Conservation (phyloP, 2,797 vertebrate genomes). For the Schizopygopsis malacanthus region DNA sequence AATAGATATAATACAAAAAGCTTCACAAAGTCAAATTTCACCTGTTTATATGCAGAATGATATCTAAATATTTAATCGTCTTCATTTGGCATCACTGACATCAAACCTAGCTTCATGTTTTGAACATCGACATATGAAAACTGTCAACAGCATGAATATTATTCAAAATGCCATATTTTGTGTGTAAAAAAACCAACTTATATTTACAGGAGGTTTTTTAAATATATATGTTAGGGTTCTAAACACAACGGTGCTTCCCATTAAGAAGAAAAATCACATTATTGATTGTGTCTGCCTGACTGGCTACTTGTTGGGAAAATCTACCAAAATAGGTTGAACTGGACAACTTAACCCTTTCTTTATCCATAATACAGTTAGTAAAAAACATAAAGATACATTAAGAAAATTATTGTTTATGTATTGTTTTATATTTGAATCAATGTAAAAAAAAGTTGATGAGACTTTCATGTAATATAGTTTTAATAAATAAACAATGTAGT, state of each 20-base stretch:
- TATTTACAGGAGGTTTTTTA: neutral
- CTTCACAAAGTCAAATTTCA: too few species aligned
- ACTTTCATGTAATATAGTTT: neutral
- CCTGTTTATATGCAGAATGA: too few species aligned
- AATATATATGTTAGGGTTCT: too few species aligned
- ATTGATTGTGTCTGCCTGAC: neutral
- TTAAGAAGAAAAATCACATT: too few species aligned
- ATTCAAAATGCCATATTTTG: neutral
- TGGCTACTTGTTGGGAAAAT: neutral
- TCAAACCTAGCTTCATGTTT: too few species aligned
- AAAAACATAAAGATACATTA: neutral
- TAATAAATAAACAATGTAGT: conserved; percentile 11
- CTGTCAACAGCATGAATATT: neutral
- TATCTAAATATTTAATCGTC: too few species aligned
- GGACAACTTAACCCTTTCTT: neutral
- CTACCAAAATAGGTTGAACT: neutral
- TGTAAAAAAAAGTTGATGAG: neutral
- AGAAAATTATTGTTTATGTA: neutral
- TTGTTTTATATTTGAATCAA: neutral
- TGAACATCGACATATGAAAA: too few species aligned
- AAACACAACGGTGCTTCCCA: too few species aligned
- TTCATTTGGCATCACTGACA: too few species aligned
- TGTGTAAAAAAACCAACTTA: neutral
- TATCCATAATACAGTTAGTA: neutral
- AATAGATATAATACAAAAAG: too few species aligned